A percentile compares a stretch with the other conserved stretches of the same genome.
phyloP scores from a whole-genome alignment of 1,140 invertebrate genomes.

The Lerema accius region DNA sequence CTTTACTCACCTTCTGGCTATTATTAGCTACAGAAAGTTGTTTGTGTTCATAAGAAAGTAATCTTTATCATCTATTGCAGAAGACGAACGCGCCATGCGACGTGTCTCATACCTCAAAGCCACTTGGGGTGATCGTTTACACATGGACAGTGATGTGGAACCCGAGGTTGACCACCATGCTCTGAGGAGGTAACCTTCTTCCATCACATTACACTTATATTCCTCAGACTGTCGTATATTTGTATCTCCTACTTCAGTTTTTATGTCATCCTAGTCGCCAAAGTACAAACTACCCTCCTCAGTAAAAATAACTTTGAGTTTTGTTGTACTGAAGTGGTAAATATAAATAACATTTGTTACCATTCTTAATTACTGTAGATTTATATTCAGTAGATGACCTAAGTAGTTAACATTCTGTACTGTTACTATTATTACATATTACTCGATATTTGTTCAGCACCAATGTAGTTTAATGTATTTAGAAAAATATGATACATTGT shows the following conservation, averaged over 20 bases:
- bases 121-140: constrained; percentile 88
- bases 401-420: constrained; percentile 47
- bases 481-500: constrained; percentile 39
- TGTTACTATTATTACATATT: constrained; percentile 40
- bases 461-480: constrained; percentile 24
- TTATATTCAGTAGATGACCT: constrained; percentile 37
- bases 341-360: constrained; percentile 36
- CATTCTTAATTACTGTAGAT: constrained; percentile 9
- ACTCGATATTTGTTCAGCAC: constrained; percentile 33
- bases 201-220: neutral
- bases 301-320: neutral
- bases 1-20: no score
- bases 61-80: no score
- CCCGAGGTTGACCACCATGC: constrained; percentile 85
- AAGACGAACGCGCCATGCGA: constrained; percentile 92
- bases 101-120: constrained; percentile 96
- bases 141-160: constrained; percentile 87
- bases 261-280: neutral
- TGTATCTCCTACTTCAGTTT: constrained; percentile 28
- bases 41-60: no score
- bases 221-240: neutral
- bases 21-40: no score
- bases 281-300: neutral
- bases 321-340: constrained; percentile 21
- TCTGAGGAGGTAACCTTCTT: constrained; percentile 83